Base-by-base conservation (phyloP, 2,888 invertebrate genomes). In the Eristalis tenax region DNA sequence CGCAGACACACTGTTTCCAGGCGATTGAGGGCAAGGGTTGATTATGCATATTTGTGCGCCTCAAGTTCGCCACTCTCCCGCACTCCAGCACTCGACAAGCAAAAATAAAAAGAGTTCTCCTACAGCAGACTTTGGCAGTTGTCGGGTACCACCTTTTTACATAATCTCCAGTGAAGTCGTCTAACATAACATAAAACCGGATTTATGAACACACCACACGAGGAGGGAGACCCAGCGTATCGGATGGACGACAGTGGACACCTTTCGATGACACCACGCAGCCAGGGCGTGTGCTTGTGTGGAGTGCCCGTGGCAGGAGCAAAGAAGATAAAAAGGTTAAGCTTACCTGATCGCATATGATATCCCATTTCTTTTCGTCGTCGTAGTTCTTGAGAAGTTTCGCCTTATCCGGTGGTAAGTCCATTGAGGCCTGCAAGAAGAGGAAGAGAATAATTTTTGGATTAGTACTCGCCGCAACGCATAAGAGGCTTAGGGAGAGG, bases 291-390 rank as follows among this genome's bases (percentile, higher is more conserved):
- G 57, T 65, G 38, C 38, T 56, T 32, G 32, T 32, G 32, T 32
- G 32, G 8, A n/a, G 2, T 32, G 8, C 32, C 13, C 38, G 11
- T 13, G 15, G 61, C 50, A 61, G 4, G 22, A 56, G 61, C 11
- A 64, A 79, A 61, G 26, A 40, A 61, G 63, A 61, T 8, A 22
- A 64, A 40, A 69, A 23, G 22, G 5, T n/a, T 80, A 57, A 78
- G 90, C 94, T 94, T 93, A 97, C 97, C 95, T 98, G 99, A 95
- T 99, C 99, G 95, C 99, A 99, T 94, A 99, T 98, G 93, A 99
- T 97, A 94, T 99, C 99, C 99, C 99, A 99, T 94, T 99, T 99
- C 94, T 99, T 99, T 93, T 99, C 98, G 93, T 97, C 96, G 94
- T 99, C 99, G 93, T 99, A 99, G 93, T 97, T 97, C 90, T 97